Conservation (phyloP, 2,113 vertebrate genomes). For the Chionomys nivalis region DNA sequence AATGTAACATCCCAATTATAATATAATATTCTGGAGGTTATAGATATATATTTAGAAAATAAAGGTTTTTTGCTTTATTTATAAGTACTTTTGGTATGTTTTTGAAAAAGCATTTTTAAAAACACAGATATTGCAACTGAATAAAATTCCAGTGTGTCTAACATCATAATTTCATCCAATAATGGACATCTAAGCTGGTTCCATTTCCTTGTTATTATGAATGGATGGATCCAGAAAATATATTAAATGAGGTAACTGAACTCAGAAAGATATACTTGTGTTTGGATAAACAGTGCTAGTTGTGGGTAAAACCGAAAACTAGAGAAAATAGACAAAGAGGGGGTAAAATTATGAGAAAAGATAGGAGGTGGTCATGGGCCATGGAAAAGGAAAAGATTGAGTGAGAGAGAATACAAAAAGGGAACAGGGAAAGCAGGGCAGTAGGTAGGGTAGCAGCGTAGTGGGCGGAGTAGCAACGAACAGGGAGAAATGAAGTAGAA, state of each 20-base stretch:
- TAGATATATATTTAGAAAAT: neutral
- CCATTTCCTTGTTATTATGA: neutral
- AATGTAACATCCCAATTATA: neutral
- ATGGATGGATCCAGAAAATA: neutral
- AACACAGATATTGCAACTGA: neutral
- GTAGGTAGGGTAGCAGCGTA: neutral
- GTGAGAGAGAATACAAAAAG: neutral
- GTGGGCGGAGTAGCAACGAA: neutral
- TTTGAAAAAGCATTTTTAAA: constrained; percentile 3
- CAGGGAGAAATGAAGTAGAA: neutral
- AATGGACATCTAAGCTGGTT: neutral
- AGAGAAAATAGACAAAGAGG: neutral
- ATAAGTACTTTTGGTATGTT: neutral
- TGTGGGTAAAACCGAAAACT: neutral
- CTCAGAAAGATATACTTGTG: neutral
- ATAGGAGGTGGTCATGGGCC: neutral
- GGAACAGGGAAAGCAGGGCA: neutral
- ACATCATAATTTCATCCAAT: neutral
- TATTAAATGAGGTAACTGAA: neutral
- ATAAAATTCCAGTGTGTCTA: neutral
- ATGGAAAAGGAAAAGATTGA: neutral
- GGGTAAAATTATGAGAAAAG: neutral
- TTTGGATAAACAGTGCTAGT: neutral
- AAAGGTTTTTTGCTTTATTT: constrained; percentile 14
- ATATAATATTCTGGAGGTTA: neutral